Evolutionary conservation across 2,888 invertebrate species (phyloP).

Genomic region (Microctonus hyperodae): DNA sequence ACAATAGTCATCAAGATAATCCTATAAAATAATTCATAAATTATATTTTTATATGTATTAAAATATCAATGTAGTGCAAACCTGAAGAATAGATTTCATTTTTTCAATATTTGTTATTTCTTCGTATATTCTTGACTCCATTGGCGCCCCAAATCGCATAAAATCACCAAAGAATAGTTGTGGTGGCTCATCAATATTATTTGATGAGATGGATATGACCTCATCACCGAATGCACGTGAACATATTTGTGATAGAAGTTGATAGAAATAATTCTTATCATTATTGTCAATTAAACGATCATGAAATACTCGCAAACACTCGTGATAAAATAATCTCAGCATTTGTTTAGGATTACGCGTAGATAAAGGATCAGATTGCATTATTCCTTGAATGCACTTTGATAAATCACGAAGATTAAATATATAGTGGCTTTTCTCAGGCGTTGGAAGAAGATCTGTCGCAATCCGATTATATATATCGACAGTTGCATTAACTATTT

Average conservation of each 20-base stretch:
- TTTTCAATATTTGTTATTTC: slow-evolving; percentile 80
- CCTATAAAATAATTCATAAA: slow-evolving; percentile 62
- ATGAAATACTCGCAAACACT: slow-evolving; percentile 90
- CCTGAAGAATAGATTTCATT: slow-evolving; percentile 75
- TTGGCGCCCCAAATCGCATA: slow-evolving; percentile 75
- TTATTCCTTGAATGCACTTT: slow-evolving; percentile 88
- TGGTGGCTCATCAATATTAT: slow-evolving; percentile 70
- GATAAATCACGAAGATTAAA: slow-evolving; percentile 92
- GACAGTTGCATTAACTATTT: slow-evolving; percentile 79
- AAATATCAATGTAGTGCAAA: slow-evolving; percentile 46
- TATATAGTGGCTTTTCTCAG: slow-evolving; percentile 90
- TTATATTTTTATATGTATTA: background rate
- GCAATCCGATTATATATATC: slow-evolving; percentile 84
- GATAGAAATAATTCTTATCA: slow-evolving; percentile 83
- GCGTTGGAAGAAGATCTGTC: slow-evolving; percentile 84
- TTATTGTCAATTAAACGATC: slow-evolving; percentile 84
- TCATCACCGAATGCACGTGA: slow-evolving; percentile 70
- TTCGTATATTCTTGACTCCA: slow-evolving; percentile 79
- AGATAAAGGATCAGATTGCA: slow-evolving; percentile 79
- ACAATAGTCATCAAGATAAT: slow-evolving; percentile 87
- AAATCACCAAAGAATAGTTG: slow-evolving; percentile 86
- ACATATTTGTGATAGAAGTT: slow-evolving; percentile 74
- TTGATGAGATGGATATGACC: slow-evolving; percentile 68
- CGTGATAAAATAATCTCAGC: slow-evolving; percentile 87
- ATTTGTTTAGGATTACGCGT: slow-evolving; percentile 74